These are phyloP conservation scores for Fistularia commersonii DNA, from an alignment of 2,797 vertebrate species.

Conservation along the genomic window DNA sequence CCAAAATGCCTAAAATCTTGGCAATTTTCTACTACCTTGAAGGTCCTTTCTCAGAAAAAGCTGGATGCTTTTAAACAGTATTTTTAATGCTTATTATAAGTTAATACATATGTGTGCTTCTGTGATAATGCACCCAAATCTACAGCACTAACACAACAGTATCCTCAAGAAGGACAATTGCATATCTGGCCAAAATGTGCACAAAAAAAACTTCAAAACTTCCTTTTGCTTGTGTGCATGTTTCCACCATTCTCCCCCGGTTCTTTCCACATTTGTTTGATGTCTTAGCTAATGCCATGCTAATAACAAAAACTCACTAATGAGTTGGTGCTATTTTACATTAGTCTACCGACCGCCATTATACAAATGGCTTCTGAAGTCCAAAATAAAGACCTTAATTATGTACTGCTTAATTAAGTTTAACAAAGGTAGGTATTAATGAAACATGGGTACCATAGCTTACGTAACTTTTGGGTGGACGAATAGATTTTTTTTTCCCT, in stretches of 20 bases:
- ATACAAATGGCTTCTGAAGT: constrained; percentile 20
- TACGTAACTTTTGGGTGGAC: constrained; percentile 29
- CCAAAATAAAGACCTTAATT: constrained; percentile 31
- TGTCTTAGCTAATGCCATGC: background rate
- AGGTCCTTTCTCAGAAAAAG: too few species aligned
- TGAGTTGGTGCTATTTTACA: constrained; percentile 16
- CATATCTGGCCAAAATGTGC: too few species aligned
- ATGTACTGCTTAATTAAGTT: constrained; percentile 37
- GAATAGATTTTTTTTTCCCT: constrained; percentile 28
- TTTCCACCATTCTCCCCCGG: background rate
- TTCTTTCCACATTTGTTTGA: constrained; percentile 1
- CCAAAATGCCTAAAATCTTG: too few species aligned
- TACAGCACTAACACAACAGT: too few species aligned
- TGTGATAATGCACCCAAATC: too few species aligned
- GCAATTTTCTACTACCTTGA: too few species aligned
- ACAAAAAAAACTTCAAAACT: background rate
- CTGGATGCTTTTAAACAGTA: too few species aligned
- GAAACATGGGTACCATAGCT: constrained; percentile 37
- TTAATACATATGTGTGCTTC: too few species aligned
- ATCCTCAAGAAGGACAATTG: too few species aligned
- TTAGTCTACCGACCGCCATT: background rate
- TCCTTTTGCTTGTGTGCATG: background rate
- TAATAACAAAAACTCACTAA: constrained; percentile 8
- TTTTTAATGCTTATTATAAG: too few species aligned
- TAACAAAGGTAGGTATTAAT: constrained; percentile 48